These are phyloP conservation scores for Aphidoletes aphidimyza DNA, from an alignment of 2,888 invertebrate species.

Conservation along the genomic window DNA sequence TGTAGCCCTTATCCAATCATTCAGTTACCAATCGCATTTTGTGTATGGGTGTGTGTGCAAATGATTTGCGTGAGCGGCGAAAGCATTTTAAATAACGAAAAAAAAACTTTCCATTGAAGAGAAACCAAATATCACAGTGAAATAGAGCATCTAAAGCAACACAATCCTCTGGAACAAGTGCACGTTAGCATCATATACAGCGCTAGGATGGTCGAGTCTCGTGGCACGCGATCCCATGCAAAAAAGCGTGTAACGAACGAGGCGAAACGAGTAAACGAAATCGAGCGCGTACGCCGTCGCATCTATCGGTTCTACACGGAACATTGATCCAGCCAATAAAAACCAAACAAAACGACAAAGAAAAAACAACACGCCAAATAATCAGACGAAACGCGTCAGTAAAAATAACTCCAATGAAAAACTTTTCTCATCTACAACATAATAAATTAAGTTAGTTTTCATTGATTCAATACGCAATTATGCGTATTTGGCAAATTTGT, in stretches of 20 bases:
- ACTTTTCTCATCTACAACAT: conserved; percentile 54
- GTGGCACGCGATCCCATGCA: neutral
- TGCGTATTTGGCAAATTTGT: conserved; percentile 45
- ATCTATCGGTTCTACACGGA: conserved; percentile 9
- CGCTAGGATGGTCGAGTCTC: too few species aligned
- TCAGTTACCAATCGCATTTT: conserved; percentile 5
- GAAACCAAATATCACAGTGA: conserved; percentile 3
- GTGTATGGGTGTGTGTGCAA: neutral
- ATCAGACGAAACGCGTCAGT: neutral
- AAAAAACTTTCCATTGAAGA: neutral
- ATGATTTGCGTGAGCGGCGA: too few species aligned
- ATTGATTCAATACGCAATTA: conserved; percentile 53
- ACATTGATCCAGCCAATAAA: conserved; percentile 52
- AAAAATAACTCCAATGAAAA: conserved; percentile 53
- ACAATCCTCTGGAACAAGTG: neutral
- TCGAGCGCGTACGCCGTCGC: neutral
- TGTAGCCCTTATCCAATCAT: neutral
- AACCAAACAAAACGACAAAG: neutral
- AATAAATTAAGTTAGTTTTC: conserved; percentile 54
- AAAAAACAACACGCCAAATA: neutral
- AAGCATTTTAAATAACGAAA: too few species aligned
- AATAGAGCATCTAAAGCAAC: neutral
- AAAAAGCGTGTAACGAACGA: neutral
- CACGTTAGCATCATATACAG: too few species aligned
- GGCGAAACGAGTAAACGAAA: neutral